Evolutionary conservation across 64 coral and sea anemone species (phyloP).

Genomic region (Montipora foliosa): DNA sequence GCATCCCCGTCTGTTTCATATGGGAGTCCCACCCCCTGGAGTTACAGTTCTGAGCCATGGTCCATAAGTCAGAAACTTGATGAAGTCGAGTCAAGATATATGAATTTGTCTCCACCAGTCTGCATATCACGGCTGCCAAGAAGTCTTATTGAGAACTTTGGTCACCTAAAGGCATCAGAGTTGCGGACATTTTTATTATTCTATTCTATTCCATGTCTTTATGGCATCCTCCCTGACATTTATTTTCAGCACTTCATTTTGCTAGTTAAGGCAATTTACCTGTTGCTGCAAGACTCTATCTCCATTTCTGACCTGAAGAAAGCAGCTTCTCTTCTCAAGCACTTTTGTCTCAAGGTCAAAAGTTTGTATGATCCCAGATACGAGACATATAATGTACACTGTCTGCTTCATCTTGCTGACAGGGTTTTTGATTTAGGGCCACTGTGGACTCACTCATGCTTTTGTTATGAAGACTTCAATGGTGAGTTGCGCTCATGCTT

Average conservation of each 20-base stretch:
- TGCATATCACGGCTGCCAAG: conserved; percentile 45
- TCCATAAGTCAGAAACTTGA: background rate
- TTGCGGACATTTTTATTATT: background rate
- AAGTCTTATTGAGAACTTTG: conserved; percentile 31
- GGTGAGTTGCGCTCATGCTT: background rate
- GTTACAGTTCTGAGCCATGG: conserved; percentile 41
- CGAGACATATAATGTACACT: background rate
- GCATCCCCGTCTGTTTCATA: too few relatives aligned
- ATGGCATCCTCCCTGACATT: background rate
- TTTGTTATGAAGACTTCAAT: background rate
- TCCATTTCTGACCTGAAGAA: background rate
- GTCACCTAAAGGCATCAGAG: background rate
- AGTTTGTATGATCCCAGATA: background rate
- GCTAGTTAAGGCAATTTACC: background rate
- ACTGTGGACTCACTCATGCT: background rate
- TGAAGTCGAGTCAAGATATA: conserved; percentile 24
- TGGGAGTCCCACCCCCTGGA: too few relatives aligned
- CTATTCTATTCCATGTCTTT: too few relatives aligned
- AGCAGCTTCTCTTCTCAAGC: background rate
- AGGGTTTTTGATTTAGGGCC: background rate
- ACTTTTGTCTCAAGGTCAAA: background rate
- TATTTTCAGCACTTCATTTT: background rate
- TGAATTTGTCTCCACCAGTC: conserved; percentile 23
- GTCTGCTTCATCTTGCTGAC: background rate
- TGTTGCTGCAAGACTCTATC: background rate